phyloP scores from a whole-genome alignment of 1,140 invertebrate species.

The Philopotamus ludificatus region DNA sequence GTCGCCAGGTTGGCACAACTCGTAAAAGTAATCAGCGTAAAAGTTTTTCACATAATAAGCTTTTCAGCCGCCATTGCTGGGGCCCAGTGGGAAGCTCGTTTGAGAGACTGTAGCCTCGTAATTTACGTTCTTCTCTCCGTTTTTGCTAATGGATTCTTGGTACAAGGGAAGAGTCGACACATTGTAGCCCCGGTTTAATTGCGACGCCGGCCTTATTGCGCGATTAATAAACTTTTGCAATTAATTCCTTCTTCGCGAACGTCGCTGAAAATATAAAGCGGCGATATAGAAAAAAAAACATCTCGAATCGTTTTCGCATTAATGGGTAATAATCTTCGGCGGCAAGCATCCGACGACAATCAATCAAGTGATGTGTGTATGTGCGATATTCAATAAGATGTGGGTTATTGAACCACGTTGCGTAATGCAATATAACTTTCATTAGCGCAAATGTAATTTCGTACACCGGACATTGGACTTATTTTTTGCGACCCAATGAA shows the following conservation, averaged over 20 bases:
- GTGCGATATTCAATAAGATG: neutral
- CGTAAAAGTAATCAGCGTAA: constrained; percentile 38
- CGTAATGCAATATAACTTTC: constrained; percentile 4
- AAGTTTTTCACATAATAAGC: constrained; percentile 37
- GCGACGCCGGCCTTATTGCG: no score
- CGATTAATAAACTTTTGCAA: no score
- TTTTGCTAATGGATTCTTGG: constrained; percentile 28
- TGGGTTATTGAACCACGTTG: neutral
- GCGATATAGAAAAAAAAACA: neutral
- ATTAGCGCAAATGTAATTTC: neutral
- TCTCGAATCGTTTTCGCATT: neutral
- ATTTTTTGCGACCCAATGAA: no score
- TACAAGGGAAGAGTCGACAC: constrained; percentile 11
- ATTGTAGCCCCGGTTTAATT: constrained; percentile 23
- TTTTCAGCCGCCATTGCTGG: constrained; percentile 32
- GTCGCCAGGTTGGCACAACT: constrained; percentile 5
- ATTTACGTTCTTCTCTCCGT: constrained; percentile 21
- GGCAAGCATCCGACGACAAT: neutral
- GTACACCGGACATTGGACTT: neutral
- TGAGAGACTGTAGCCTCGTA: constrained; percentile 17
- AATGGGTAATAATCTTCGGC: neutral
- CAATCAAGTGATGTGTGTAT: neutral
- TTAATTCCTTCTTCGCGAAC: neutral
- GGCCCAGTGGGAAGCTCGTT: constrained; percentile 12
- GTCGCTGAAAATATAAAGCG: neutral